Evolutionary conservation across 2,888 invertebrate species (phyloP), one percentile per base, ranked within the genome.

Genomic region (Phortica okadai): DNA sequence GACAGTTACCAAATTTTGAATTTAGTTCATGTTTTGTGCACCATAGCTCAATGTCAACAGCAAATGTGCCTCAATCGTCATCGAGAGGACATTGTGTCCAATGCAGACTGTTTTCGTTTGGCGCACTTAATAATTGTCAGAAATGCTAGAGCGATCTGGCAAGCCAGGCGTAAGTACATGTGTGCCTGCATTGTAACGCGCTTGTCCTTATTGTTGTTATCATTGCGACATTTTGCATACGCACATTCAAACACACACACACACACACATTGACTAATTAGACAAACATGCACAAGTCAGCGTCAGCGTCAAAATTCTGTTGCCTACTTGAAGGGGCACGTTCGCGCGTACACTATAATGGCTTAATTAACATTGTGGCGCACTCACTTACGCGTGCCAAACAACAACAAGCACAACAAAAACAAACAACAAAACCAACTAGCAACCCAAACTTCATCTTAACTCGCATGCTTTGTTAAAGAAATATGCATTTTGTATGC

Each of bases 271-370:
- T 21, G 33, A 45, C 56, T 72, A 72, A 72, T 72, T 72, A 72
- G 70, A 72, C 70, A 72, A 72, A 72, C 70, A 56, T 33, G 25
- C 70, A 50, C 7, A 62, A 44, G 56, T 56, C 56, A 10, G 7
- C 5, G 11, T 56, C 14, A 56, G 56, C 16, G 56, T 56, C n/a
- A 16, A 62, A 62, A 25, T 25, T 67, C 6, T 69, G 21, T 21
- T 50, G 50, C 45, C 21, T 56, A 72, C 70, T 72, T 72, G 45
- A 56, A 72, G 56, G 70, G 21, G 69, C 45, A 33, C 56, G 6
- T n/a, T 10, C 54, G 44, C 56, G n/a, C n/a, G 6, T 14, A 14
- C 14, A n/a, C 21, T 16, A 69, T 72, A 41, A 56, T 56, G 70
- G n/a, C 33, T 72, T 56, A 72, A 56, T 72, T 72, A 56, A 56